phyloP scores from a whole-genome alignment of 2,888 invertebrate genomes.

The Hirtodrosophila alboralis region DNA sequence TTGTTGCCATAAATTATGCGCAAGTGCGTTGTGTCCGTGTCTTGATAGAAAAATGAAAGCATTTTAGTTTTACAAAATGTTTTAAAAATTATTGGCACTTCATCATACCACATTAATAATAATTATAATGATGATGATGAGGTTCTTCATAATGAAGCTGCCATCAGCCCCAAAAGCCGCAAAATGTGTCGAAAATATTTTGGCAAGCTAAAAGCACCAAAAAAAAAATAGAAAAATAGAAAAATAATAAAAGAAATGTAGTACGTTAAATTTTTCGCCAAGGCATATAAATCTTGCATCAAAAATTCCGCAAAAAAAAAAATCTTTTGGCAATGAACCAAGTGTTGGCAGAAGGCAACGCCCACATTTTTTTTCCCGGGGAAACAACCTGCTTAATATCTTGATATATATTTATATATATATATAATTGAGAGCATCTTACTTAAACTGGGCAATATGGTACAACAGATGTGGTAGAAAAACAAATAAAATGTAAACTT shows the following conservation, averaged over 20 bases:
- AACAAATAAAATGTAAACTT: too few relatives aligned
- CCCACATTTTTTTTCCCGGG: conserved; percentile 16
- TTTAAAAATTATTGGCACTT: conserved; percentile 57
- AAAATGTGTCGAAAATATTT: conserved; percentile 47
- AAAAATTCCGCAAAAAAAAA: conserved; percentile 20
- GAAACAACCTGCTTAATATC: neutral
- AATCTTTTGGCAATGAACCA: conserved; percentile 58
- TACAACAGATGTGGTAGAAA: conserved; percentile 1
- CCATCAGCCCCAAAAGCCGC: conserved; percentile 28
- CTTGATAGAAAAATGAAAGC: conserved; percentile 17
- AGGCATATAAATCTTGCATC: conserved; percentile 31
- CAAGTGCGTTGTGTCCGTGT: conserved; percentile 16
- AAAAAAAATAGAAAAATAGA: too few relatives aligned
- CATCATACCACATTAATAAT: conserved; percentile 30
- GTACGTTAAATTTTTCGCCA: conserved; percentile 26
- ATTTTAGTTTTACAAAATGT: conserved; percentile 50
- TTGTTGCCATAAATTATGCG: conserved; percentile 30
- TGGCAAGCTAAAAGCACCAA: too few relatives aligned
- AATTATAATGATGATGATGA: conserved; percentile 27
- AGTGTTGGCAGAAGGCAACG: conserved; percentile 29
- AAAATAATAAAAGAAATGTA: conserved; percentile 21
- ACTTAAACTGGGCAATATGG: conserved; percentile 12
- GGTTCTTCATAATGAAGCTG: conserved; percentile 23
- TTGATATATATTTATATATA: neutral
- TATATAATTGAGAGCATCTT: neutral